phyloP scores from a whole-genome alignment of 2,113 vertebrate genomes.

The Bettongia penicillata region DNA sequence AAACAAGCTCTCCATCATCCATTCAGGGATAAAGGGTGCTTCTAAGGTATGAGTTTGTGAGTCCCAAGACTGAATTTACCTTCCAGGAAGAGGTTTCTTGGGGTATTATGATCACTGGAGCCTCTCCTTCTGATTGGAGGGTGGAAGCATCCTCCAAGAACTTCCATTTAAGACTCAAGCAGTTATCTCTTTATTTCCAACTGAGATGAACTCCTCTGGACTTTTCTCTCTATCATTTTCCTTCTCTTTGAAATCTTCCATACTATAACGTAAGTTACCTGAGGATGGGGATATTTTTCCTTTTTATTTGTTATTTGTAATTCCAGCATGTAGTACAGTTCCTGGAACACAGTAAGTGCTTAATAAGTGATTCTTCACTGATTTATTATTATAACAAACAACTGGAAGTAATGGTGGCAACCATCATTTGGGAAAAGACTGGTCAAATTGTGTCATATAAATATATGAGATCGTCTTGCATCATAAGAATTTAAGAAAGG shows the following conservation, averaged over 20 bases:
- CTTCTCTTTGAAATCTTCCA: neutral
- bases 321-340: neutral
- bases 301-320: neutral
- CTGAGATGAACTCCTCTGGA: neutral
- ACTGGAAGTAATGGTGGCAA: neutral
- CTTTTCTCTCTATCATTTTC: neutral
- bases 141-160: neutral
- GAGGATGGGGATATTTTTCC: neutral
- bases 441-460: neutral
- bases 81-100: neutral
- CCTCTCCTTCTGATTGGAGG: neutral
- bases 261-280: neutral
- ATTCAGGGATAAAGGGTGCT: neutral
- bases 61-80: neutral
- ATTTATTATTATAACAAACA: neutral
- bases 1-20: no score
- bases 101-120: neutral
- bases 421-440: neutral
- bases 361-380: neutral
- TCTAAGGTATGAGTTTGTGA: neutral
- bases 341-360: neutral
- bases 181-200: neutral
- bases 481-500: neutral
- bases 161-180: neutral
- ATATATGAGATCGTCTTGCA: neutral